Base-by-base conservation (phyloP, 2,888 invertebrate genomes). In the Ormyrus labotus region DNA sequence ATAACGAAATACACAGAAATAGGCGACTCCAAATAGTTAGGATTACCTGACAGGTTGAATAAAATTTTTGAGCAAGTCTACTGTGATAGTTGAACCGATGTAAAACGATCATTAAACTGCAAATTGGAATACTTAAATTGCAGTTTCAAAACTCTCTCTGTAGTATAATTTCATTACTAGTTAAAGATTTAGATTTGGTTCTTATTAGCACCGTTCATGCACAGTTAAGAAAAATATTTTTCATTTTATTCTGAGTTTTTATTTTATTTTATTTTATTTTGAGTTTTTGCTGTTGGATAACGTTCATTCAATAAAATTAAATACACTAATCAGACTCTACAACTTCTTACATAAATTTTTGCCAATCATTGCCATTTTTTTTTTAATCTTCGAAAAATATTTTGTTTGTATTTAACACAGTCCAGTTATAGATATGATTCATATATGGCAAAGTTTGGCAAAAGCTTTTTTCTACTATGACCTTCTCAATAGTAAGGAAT, bases 81-180 rank as follows among this genome's bases (percentile, higher is more conserved):
- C 81, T 81, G 81, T 79, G 79, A 81, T 81, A 81, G 81, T 71
- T 63, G 53, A 74, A 70, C 45, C 55, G 61, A 74, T 64, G 53
- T 70, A 60, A 75, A 70, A 65, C 47, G n/a, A 71, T 60, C 67
- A 19, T 69, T 57, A 74, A 70, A 65, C 45, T 77, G 58, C 55
- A 58, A 64, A 70, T 64, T 70, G 57, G 45, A 60, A 11, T 69
- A 69, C 68, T n/a, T n/a, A 68, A 34, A 34, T 34, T 34, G 34
- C 4, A 34, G 34, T 34, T 34, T 34, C 34, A 34, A 34, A 34
- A 2, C 34, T 34, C 4, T 34, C 34, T 34, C 10, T 57, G 45
- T 10, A 47, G 7, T 34, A 6, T 65, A 61, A 63, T 63, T 61
- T 19, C 55, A 5, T 78, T 57, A 8, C 4, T 6, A 47, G 34